phyloP scores from a whole-genome alignment of 2,797 vertebrate genomes.

The Lithobates pipiens region DNA sequence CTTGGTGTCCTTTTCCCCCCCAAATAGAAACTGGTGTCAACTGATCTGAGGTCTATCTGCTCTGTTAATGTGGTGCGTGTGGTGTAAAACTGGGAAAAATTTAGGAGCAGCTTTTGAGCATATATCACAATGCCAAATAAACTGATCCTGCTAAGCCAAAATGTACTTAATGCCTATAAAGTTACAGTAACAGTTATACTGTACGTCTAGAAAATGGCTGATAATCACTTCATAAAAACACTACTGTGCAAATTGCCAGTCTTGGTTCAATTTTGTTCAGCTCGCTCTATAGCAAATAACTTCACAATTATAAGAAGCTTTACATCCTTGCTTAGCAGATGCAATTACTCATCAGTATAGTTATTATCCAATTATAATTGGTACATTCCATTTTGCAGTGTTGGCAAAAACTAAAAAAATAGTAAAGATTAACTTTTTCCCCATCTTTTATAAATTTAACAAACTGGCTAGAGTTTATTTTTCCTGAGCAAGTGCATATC shows the following conservation, averaged over 20 bases:
- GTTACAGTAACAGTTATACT: not conserved
- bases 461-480: not conserved
- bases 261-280: slow-evolving; percentile 21
- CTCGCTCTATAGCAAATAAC: slow-evolving; percentile 43
- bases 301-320: slow-evolving; percentile 41
- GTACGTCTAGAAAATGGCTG: not conserved
- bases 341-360: slow-evolving; percentile 57
- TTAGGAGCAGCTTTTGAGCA: not conserved
- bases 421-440: not conserved
- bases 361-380: slow-evolving; percentile 57
- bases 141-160: no score
- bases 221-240: slow-evolving; percentile 37
- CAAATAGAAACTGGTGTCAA: no score
- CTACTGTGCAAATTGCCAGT: slow-evolving; percentile 44
- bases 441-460: not conserved
- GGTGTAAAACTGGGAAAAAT: not conserved
- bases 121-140: not conserved
- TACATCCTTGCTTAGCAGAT: slow-evolving; percentile 33
- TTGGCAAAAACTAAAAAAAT: slow-evolving; percentile 43
- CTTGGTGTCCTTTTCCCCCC: no score
- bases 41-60: no score
- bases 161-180: no score
- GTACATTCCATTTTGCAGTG: slow-evolving; percentile 40
- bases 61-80: no score
- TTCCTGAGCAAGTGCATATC: not conserved